Conservation (phyloP, 2,888 invertebrate species). For the Adelognathus sp. region DNA sequence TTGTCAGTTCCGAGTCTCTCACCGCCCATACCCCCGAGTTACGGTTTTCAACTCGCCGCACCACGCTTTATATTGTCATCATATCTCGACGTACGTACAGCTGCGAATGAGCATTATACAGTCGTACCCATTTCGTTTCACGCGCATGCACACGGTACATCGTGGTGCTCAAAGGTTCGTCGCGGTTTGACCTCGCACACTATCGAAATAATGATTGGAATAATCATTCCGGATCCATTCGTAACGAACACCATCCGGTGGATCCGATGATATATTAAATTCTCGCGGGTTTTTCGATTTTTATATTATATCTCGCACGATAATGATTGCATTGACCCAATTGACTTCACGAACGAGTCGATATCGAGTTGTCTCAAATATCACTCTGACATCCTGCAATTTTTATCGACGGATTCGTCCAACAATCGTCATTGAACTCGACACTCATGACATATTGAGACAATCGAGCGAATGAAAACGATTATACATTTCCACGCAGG, state of each 20-base stretch:
- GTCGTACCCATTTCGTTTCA: slow-evolving; percentile 29
- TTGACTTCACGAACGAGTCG: not conserved
- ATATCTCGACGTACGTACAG: not conserved
- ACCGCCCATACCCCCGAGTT: not conserved
- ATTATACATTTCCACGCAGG: not conserved
- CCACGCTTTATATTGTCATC: not conserved
- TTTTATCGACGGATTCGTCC: not conserved
- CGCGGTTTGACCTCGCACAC: not conserved
- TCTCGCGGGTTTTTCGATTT: not conserved
- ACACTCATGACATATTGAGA: not conserved
- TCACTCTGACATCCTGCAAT: not conserved
- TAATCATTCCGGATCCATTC: slow-evolving; percentile 1
- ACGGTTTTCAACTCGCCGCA: slow-evolving; percentile 34
- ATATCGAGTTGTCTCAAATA: not conserved
- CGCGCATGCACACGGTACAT: not conserved
- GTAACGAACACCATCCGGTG: slow-evolving; percentile 32
- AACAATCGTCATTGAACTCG: not conserved
- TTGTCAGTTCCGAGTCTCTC: slow-evolving; percentile 32
- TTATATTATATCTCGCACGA: not conserved
- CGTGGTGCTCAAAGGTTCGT: not conserved
- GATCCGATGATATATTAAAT: slow-evolving; percentile 1
- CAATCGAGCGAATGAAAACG: not conserved
- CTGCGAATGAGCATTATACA: not conserved
- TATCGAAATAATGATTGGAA: slow-evolving; percentile 32
- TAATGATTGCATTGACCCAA: not conserved